Evolutionary conservation across 2,888 invertebrate genomes (phyloP).

Genomic region (Pseudanteris insignis): DNA sequence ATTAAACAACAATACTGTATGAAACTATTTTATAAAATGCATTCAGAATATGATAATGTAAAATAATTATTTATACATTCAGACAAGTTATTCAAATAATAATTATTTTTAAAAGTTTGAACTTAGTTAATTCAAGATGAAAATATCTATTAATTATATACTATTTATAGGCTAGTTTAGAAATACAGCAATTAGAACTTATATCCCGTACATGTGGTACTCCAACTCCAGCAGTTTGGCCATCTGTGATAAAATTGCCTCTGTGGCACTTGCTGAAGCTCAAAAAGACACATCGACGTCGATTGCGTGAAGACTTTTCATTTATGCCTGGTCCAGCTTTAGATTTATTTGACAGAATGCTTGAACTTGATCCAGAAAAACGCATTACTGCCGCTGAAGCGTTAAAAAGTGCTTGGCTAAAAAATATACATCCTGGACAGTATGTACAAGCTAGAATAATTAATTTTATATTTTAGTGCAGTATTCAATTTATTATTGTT

Average conservation of each 20-base stretch:
- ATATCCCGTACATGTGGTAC: slow-evolving; percentile 96
- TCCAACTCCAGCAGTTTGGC: slow-evolving; percentile 96
- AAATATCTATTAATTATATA: too few relatives aligned
- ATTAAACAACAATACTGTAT: too few relatives aligned
- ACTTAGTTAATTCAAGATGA: too few relatives aligned
- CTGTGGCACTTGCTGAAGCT: slow-evolving; percentile 91
- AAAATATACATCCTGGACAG: slow-evolving; percentile 90
- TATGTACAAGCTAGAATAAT: slow-evolving; percentile 69
- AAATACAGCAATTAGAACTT: slow-evolving; percentile 92
- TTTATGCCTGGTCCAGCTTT: slow-evolving; percentile 90
- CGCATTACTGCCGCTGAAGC: slow-evolving; percentile 95
- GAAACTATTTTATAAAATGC: too few relatives aligned
- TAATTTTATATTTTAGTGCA: neutral
- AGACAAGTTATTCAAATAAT: too few relatives aligned
- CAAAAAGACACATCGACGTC: slow-evolving; percentile 87
- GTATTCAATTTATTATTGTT: neutral
- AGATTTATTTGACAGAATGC: slow-evolving; percentile 93
- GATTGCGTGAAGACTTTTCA: slow-evolving; percentile 91
- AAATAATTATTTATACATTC: too few relatives aligned
- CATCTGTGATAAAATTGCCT: slow-evolving; percentile 91
- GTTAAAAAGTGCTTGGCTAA: slow-evolving; percentile 90
- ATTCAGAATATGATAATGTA: too few relatives aligned
- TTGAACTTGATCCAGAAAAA: slow-evolving; percentile 93
- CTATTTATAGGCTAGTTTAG: slow-evolving; percentile 82
- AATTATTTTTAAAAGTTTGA: too few relatives aligned